These are phyloP conservation scores for Falco columbarius DNA, from an alignment of 2,797 vertebrate species.

Conservation along the genomic window DNA sequence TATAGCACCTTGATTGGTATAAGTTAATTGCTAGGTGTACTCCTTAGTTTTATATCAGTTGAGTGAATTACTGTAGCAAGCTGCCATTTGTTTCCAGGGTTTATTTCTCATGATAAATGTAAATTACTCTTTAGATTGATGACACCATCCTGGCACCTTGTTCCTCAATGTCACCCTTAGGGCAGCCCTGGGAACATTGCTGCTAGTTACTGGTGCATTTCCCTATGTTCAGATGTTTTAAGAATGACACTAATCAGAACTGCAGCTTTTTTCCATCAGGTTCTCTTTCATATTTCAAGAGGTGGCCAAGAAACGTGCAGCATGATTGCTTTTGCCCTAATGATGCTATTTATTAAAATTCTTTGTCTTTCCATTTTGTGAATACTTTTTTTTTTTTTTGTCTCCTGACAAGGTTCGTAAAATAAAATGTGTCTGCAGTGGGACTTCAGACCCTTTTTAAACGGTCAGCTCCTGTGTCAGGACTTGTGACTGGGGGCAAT, in stretches of 20 bases:
- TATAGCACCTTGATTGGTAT: not conserved
- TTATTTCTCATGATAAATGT: not conserved
- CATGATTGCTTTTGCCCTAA: not conserved
- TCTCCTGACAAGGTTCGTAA: not conserved
- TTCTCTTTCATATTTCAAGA: not conserved
- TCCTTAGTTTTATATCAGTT: not conserved
- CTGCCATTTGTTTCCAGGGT: not conserved
- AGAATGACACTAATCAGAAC: not conserved
- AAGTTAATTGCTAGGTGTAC: not conserved
- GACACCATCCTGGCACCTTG: not conserved
- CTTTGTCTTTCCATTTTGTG: not conserved
- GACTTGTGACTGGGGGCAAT: not conserved
- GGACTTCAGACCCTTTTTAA: not conserved
- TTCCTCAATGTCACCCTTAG: not conserved
- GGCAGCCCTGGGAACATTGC: not conserved
- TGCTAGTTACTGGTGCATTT: not conserved
- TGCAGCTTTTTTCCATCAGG: not conserved
- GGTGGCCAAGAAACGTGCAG: not conserved
- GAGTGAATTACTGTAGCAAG: not conserved
- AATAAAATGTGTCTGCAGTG: not conserved
- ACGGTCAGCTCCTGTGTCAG: not conserved
- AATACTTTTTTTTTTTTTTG: not conserved
- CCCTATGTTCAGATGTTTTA: not conserved
- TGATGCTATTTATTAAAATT: not conserved
- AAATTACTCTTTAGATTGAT: conserved; percentile 13